A percentile compares a stretch with the other conserved stretches of the same genome.
These are phyloP conservation scores for Adineta ricciae DNA, from an alignment of 2,888 invertebrate species.

Conservation along the genomic window DNA sequence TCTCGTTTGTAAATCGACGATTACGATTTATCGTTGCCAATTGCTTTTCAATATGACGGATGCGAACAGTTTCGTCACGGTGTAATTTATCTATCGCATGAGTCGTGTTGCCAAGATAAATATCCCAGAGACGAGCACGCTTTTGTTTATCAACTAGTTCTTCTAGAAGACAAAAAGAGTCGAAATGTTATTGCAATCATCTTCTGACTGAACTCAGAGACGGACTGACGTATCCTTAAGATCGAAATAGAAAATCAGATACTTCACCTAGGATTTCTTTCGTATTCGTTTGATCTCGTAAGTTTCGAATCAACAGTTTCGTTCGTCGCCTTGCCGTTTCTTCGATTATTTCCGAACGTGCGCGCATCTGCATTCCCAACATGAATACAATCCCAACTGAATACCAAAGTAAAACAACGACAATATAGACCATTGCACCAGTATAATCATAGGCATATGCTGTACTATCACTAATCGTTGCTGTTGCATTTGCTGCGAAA, in stretches of 20 bases:
- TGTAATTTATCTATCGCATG: not conserved
- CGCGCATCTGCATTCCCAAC: conserved; percentile 13
- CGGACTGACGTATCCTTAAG: no score
- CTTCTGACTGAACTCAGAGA: no score
- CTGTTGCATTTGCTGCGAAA: not conserved
- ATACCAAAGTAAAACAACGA: not conserved
- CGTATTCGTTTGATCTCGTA: not conserved
- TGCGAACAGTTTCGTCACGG: not conserved
- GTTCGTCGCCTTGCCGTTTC: conserved; percentile 4
- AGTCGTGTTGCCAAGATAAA: not conserved
- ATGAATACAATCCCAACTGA: not conserved
- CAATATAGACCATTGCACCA: not conserved
- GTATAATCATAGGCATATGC: not conserved
- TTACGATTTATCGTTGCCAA: not conserved
- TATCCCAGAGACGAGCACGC: not conserved
- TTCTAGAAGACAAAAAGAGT: not conserved
- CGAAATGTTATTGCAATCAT: no score
- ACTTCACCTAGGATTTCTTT: not conserved
- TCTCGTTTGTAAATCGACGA: not conserved
- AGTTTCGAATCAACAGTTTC: not conserved
- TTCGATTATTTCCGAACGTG: not conserved
- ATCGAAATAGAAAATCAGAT: no score
- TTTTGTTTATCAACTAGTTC: conserved; percentile 15
- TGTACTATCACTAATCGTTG: not conserved
- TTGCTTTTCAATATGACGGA: conserved; percentile 8